Conservation (phyloP, 2,113 vertebrate species). For the Bubo blakistoni region DNA sequence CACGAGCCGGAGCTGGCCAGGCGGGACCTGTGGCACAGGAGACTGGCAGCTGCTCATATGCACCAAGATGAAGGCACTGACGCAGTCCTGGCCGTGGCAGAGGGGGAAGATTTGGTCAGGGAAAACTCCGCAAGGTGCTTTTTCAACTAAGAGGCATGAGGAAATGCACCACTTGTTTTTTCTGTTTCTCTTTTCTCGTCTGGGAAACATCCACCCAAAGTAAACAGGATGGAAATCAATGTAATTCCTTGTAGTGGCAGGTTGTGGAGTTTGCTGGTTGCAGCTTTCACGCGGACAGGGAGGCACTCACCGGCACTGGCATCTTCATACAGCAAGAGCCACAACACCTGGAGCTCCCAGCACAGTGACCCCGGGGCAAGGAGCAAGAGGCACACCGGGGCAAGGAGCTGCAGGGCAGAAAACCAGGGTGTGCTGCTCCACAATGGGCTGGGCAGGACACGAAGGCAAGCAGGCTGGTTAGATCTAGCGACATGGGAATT, state of each 20-base stretch:
- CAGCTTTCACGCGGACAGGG: neutral
- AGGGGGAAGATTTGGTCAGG: neutral
- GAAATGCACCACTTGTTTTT: neutral
- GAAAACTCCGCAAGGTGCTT: neutral
- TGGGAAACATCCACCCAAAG: neutral
- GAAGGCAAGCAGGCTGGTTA: neutral
- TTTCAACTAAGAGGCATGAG: neutral
- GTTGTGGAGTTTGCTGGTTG: neutral
- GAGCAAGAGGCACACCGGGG: neutral
- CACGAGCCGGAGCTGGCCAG: accelerated
- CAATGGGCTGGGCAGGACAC: neutral
- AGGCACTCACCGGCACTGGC: too few species aligned
- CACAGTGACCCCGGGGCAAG: neutral
- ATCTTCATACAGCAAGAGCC: neutral
- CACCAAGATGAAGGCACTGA: neutral
- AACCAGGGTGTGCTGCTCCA: accelerated
- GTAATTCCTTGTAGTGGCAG: neutral
- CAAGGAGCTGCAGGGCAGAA: neutral
- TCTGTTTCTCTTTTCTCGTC: neutral
- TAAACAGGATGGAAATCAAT: neutral
- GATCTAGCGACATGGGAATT: accelerated
- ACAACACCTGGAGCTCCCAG: neutral
- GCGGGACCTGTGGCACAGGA: accelerated
- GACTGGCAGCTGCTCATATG: too few species aligned
- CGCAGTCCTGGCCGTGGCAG: neutral